A percentile compares a stretch with the other conserved stretches of the same genome.
These are phyloP conservation scores for Hemicentrotus pulcherrimus DNA, from an alignment of 35 echinoderm and acorn worm species.

Conservation along the genomic window DNA sequence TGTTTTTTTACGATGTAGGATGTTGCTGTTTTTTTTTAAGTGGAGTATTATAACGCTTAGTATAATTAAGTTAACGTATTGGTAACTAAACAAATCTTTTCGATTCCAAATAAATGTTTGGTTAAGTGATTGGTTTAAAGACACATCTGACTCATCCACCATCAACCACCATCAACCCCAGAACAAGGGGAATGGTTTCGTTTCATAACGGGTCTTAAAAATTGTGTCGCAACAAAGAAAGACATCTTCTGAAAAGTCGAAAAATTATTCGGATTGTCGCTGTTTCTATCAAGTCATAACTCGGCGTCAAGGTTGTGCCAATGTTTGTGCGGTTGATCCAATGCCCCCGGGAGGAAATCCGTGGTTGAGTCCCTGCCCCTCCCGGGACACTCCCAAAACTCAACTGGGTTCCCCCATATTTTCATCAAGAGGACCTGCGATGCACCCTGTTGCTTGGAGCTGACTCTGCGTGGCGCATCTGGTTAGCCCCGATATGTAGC, in stretches of 20 bases:
- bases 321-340: slow-evolving; percentile 24
- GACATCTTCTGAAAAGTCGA: slow-evolving; percentile 21
- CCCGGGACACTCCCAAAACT: slow-evolving; percentile 27
- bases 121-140: not conserved
- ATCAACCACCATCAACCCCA: not conserved
- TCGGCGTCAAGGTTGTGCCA: slow-evolving; percentile 32
- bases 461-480: not conserved
- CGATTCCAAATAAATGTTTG: not conserved
- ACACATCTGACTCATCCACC: not conserved
- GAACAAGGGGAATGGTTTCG: not conserved
- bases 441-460: not conserved
- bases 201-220: not conserved
- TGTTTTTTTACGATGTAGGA: no score
- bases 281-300: slow-evolving; percentile 27
- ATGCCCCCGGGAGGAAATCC: not conserved
- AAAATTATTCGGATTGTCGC: not conserved
- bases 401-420: not conserved
- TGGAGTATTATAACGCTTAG: not conserved
- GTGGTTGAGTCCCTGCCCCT: slow-evolving; percentile 30
- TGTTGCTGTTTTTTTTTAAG: no score
- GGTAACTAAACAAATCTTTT: not conserved
- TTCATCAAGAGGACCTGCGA: not conserved
- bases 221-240: slow-evolving; percentile 8
- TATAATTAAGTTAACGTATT: not conserved
- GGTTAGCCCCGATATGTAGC: not conserved